Conservation (phyloP, 2,888 invertebrate genomes). For the Lithosia quadra region DNA sequence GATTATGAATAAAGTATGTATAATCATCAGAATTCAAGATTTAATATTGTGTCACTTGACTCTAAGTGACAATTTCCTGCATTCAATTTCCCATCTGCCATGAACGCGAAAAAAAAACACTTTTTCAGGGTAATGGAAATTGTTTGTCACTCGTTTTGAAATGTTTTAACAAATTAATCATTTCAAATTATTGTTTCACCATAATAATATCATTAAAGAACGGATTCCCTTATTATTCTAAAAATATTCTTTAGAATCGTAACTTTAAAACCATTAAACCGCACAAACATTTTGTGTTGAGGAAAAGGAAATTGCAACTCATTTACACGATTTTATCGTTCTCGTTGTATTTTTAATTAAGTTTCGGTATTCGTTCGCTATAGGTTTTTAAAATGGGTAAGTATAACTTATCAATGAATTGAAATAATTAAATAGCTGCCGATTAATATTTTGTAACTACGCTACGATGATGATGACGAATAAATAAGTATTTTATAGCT, state of each 20-base stretch:
- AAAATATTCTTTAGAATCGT: conserved; percentile 3
- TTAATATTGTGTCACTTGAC: no score
- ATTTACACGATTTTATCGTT: conserved; percentile 12
- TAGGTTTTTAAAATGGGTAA: neutral
- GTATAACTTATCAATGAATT: neutral
- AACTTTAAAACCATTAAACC: neutral
- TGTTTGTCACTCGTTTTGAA: neutral
- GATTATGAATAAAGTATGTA: no score
- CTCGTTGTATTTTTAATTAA: conserved; percentile 14
- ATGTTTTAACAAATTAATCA: neutral
- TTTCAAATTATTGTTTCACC: neutral
- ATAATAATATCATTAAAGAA: neutral
- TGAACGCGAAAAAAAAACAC: no score
- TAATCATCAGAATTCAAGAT: no score
- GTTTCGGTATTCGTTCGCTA: neutral
- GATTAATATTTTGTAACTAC: neutral
- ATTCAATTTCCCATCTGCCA: neutral
- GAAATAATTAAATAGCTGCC: neutral
- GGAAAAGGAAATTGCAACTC: conserved; percentile 10
- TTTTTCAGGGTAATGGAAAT: neutral
- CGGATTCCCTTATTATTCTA: neutral
- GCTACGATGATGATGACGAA: no score
- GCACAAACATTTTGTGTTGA: neutral
- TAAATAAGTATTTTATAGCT: neutral
- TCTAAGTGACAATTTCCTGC: neutral